Evolutionary conservation across 2,888 invertebrate genomes (phyloP).

Genomic region (Hirtodrosophila confusa): DNA sequence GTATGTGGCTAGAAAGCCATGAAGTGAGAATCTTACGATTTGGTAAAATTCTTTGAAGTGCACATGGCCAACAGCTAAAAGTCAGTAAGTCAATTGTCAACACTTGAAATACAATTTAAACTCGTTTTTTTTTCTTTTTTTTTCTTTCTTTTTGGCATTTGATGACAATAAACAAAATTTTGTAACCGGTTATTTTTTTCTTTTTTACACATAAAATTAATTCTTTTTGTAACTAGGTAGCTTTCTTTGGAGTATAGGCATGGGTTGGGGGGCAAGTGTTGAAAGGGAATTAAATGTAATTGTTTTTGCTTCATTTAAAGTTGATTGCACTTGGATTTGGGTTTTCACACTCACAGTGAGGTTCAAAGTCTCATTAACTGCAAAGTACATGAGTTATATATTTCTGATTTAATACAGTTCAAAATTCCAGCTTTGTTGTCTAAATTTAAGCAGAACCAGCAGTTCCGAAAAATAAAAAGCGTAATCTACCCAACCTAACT

Average conservation of each 20-base stretch:
- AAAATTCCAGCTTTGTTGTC: no score
- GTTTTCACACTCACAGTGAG: background rate
- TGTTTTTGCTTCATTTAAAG: conserved; percentile 22
- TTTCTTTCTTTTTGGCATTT: background rate
- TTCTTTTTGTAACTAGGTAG: background rate
- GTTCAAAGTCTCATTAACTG: conserved; percentile 10
- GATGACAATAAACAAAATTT: background rate
- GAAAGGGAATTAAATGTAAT: conserved; percentile 21
- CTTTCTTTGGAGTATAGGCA: no score
- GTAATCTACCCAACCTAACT: no score
- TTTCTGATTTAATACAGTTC: no score
- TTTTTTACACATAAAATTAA: background rate
- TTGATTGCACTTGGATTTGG: conserved; percentile 20
- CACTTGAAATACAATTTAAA: conserved; percentile 58
- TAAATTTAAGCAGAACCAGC: no score
- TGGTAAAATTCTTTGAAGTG: conserved; percentile 26
- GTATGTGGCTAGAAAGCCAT: no score
- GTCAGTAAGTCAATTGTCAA: conserved; percentile 75
- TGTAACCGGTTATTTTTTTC: conserved; percentile 54
- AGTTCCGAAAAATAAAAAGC: no score
- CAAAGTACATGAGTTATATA: background rate
- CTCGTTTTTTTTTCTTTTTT: conserved; percentile 2
- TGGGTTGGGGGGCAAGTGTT: background rate
- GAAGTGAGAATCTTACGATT: conserved; percentile 15
- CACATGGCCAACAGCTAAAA: conserved; percentile 57